phyloP scores from a whole-genome alignment of 2,797 vertebrate species.

The Coreius guichenoti region DNA sequence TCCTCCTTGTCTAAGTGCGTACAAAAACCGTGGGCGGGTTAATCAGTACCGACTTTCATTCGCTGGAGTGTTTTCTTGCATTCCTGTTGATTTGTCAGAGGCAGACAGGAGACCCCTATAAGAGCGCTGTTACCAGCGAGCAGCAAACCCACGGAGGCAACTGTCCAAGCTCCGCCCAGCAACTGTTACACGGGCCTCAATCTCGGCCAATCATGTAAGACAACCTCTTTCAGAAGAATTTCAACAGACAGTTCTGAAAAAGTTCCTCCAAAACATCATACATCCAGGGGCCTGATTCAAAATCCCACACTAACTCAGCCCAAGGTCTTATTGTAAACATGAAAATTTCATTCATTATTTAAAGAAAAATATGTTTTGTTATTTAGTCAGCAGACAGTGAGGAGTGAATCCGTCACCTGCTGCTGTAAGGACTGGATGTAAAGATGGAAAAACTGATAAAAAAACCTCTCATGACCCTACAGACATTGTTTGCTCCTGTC shows the following conservation, averaged over 20 bases:
- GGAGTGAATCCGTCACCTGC: conserved; percentile 48
- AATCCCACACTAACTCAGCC: background rate
- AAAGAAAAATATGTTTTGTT: background rate
- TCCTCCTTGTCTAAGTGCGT: conserved; percentile 14
- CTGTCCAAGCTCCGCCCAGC: conserved; percentile 32
- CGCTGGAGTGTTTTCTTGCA: background rate
- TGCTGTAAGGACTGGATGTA: conserved; percentile 32
- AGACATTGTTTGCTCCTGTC: background rate
- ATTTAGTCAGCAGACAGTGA: conserved; percentile 34
- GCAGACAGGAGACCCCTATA: conserved; percentile 32
- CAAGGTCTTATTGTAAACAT: conserved; percentile 4
- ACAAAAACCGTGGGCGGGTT: background rate
- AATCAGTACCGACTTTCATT: conserved; percentile 15
- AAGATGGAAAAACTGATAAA: conserved; percentile 6
- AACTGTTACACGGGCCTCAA: conserved; percentile 6
- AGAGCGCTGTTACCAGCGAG: conserved; percentile 26
- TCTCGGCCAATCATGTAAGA: background rate
- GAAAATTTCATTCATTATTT: background rate
- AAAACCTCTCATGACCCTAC: conserved; percentile 14
- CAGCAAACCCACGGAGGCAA: conserved; percentile 26
- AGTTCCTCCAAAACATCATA: background rate
- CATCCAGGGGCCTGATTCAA: background rate
- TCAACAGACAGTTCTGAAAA: background rate
- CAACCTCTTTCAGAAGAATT: conserved; percentile 11
- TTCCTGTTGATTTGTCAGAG: conserved; percentile 41